Evolutionary conservation across 2,113 vertebrate species (phyloP), one percentile per base, ranked within the genome.

Genomic region (Drymodes brunneopygia): DNA sequence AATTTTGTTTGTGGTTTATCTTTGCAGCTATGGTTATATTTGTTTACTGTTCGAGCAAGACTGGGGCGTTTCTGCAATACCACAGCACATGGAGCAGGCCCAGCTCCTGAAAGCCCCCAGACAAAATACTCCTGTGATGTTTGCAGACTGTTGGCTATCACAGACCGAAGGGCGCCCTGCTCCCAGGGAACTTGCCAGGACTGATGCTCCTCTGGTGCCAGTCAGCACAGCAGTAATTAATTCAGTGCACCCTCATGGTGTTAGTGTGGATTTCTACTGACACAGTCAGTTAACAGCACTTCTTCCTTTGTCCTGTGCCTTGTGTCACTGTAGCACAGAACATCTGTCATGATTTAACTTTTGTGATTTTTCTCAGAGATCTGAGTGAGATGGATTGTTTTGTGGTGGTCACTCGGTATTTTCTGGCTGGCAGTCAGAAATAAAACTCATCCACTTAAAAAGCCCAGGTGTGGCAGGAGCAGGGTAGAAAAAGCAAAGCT

Each of bases 261-360:
- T 8, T 5, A 23, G 6, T 22, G 15, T 33, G 47, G 35, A 36
- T 88, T 90, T 82, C 66, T 51, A 6, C 10, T 28, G 44, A 36
- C 11, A 2, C 1, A 29, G 7, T 33, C 0, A 0, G 15, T 66
- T 40, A 44, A 69, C 2, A 38, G 16, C 11, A 33, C 20, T 15
- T 48, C 35, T 61, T 22, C 28, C 17, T 73, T 78, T 38, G 36
- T 61, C 21, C 60, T 27, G 21, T 81, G 56, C 69, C 50, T 61
- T 33, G 29, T 1, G 0, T 61, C 65, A 27, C 69, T 53, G 47
- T 8, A 54, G 29, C 25, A 53, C 12, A 21, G 38, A 72, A 40
- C 40, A 69, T 62, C 33, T 51, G 36, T 10, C 22, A 16, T 17
- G 16, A 44, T 64, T 67, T 71, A 42, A 44, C 15, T 65, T 47